phyloP scores from a whole-genome alignment of 2,113 vertebrate species.

The Corythoichthys haematopterus region DNA sequence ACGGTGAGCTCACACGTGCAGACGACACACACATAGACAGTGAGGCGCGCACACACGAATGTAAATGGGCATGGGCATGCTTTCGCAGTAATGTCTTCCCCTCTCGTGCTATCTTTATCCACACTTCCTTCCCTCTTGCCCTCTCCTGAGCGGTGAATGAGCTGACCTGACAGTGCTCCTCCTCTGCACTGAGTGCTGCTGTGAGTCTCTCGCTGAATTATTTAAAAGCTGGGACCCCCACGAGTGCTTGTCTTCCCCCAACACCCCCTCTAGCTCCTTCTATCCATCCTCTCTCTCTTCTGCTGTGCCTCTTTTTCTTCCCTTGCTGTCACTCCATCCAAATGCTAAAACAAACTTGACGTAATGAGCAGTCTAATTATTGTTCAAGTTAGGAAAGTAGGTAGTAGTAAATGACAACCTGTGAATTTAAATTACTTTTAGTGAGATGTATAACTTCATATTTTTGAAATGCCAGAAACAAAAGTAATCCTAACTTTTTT shows the following conservation, averaged over 20 bases:
- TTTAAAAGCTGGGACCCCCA: constrained; percentile 76
- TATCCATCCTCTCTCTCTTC: constrained; percentile 21
- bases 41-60: not conserved
- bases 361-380: not conserved
- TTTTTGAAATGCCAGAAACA: too few relatives aligned
- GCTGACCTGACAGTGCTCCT: constrained; percentile 51
- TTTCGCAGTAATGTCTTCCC: constrained; percentile 31
- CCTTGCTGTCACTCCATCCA: constrained; percentile 41
- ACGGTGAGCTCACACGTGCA: constrained; percentile 19
- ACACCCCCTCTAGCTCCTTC: constrained; percentile 32
- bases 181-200: constrained; percentile 62
- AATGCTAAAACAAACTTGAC: constrained; percentile 20
- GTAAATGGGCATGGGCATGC: constrained; percentile 17
- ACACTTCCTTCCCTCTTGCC: constrained; percentile 19
- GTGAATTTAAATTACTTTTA: too few relatives aligned
- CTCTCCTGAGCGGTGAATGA: constrained; percentile 39
- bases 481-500: too few relatives aligned
- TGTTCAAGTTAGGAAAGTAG: not conserved
- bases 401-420: too few relatives aligned
- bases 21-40: constrained; percentile 1
- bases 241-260: constrained; percentile 66
- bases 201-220: constrained; percentile 71
- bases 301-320: constrained; percentile 8
- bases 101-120: constrained; percentile 50
- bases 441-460: too few relatives aligned